These are phyloP conservation scores for Aphelinus certus DNA, from an alignment of 1,140 invertebrate genomes.

Conservation along the genomic window DNA sequence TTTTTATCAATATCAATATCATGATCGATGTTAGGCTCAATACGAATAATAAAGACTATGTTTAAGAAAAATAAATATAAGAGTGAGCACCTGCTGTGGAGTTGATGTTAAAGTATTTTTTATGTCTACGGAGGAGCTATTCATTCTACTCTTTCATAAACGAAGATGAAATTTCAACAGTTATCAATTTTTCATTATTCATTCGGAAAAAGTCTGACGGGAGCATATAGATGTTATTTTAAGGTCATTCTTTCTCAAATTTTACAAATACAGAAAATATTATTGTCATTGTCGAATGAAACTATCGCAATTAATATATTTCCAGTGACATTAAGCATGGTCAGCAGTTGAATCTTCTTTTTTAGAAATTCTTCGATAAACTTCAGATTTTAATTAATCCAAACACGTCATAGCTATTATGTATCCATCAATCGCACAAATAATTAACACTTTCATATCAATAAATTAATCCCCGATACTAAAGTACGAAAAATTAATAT, in stretches of 20 bases:
- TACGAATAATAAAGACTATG: too few species aligned
- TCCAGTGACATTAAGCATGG: background rate
- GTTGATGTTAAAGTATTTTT: conserved; percentile 11
- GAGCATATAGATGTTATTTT: conserved; percentile 19
- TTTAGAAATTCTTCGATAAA: background rate
- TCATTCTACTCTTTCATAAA: background rate
- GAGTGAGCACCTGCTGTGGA: conserved; percentile 22
- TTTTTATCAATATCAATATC: too few species aligned
- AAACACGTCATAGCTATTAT: background rate
- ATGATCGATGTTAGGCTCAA: too few species aligned
- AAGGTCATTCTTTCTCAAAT: conserved; percentile 5
- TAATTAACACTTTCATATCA: conserved; percentile 11
- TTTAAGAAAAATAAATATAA: background rate
- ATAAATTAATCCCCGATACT: conserved; percentile 29
- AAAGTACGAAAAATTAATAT: conserved; percentile 10
- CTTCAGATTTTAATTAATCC: background rate
- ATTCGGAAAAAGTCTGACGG: conserved; percentile 30
- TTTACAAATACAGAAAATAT: conserved; percentile 35
- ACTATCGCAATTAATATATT: conserved; percentile 16
- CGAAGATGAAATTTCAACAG: too few species aligned
- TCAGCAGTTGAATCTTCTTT: background rate
- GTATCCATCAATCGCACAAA: background rate
- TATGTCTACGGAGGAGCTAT: background rate
- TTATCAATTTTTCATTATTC: background rate
- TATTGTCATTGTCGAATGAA: conserved; percentile 41